Evolutionary conservation across 2,888 invertebrate species (phyloP).

Genomic region (Tetragonula carbonaria): DNA sequence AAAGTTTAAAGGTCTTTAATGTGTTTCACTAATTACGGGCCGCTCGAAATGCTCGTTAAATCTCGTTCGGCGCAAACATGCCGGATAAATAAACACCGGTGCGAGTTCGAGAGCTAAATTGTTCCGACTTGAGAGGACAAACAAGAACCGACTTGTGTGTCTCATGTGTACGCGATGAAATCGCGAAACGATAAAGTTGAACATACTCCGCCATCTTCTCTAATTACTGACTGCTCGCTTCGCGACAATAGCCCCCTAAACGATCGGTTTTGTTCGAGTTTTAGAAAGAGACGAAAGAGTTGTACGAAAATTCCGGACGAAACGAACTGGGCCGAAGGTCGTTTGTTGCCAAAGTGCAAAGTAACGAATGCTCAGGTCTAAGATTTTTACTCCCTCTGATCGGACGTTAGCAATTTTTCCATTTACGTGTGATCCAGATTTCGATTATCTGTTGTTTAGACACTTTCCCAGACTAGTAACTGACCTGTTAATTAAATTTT

Average conservation of each 20-base stretch:
- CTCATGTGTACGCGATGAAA: slow-evolving; percentile 13
- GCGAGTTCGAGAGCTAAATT: slow-evolving; percentile 1
- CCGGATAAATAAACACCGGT: background rate
- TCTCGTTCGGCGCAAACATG: background rate
- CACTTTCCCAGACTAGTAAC: too few species aligned
- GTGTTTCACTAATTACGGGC: slow-evolving; percentile 5
- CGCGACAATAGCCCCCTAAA: background rate
- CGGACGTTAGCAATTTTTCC: too few species aligned
- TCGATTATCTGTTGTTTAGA: too few species aligned
- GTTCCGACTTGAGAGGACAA: slow-evolving; percentile 15
- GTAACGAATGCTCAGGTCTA: too few species aligned
- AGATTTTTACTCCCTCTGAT: too few species aligned
- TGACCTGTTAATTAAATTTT: too few species aligned
- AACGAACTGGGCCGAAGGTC: too few species aligned
- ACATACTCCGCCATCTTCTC: background rate
- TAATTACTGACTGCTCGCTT: background rate
- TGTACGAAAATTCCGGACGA: too few species aligned
- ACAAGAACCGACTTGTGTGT: background rate
- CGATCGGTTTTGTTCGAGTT: background rate
- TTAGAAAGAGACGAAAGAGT: too few species aligned
- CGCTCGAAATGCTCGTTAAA: slow-evolving; percentile 1
- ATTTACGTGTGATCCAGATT: too few species aligned
- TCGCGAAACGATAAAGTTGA: background rate
- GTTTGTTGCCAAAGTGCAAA: too few species aligned
- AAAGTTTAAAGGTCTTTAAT: slow-evolving; percentile 13